These are phyloP conservation scores for Platygyra sinensis DNA, from an alignment of 64 coral and sea anemone genomes.

Conservation along the genomic window DNA sequence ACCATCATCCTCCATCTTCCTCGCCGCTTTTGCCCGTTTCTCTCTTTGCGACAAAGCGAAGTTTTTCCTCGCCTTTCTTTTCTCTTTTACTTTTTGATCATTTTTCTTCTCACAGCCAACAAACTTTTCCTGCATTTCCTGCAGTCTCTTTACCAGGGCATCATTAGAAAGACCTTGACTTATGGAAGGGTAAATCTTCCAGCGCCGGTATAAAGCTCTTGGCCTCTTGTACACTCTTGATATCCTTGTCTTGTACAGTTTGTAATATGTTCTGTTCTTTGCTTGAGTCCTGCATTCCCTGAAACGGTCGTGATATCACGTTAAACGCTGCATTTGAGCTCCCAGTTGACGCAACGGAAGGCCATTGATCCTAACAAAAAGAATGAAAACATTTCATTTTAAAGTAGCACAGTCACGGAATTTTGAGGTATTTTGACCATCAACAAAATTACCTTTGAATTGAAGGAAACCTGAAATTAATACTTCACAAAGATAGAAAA, in stretches of 20 bases:
- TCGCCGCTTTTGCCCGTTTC: constrained; percentile 69
- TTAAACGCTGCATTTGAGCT: not conserved
- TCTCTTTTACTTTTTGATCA: constrained; percentile 88
- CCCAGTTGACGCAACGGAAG: not conserved
- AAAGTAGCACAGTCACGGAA: not conserved
- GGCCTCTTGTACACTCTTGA: constrained; percentile 46
- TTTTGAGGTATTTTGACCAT: no score
- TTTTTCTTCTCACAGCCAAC: constrained; percentile 89
- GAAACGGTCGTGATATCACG: not conserved
- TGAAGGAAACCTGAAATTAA: no score
- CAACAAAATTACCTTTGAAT: no score
- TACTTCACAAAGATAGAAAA: no score
- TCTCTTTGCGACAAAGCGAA: constrained; percentile 74
- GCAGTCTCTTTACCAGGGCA: constrained; percentile 60
- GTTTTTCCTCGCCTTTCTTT: constrained; percentile 74
- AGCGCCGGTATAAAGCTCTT: constrained; percentile 33
- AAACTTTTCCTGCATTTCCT: constrained; percentile 83
- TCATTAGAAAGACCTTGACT: no score
- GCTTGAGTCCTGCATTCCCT: not conserved
- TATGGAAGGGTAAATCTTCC: constrained; percentile 49
- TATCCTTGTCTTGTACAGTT: constrained; percentile 30
- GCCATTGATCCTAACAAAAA: not conserved
- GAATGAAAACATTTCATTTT: not conserved
- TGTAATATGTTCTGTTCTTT: constrained; percentile 19
- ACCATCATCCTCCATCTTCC: constrained; percentile 86